phyloP scores from a whole-genome alignment of 2,888 invertebrate species.

The Synergus itoensis region DNA sequence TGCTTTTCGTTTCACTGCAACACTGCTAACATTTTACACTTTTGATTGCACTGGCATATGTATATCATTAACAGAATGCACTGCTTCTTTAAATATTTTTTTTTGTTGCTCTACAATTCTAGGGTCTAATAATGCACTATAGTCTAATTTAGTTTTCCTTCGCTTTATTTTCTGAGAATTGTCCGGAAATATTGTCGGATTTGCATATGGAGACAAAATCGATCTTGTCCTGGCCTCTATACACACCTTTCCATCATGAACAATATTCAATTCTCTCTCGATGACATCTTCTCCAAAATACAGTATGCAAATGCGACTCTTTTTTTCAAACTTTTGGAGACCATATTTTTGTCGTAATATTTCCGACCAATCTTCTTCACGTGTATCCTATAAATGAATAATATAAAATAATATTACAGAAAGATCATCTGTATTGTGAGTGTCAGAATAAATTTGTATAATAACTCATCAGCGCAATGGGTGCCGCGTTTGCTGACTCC shows the following conservation, averaged over 20 bases:
- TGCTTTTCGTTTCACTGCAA: not conserved
- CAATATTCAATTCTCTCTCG: not conserved
- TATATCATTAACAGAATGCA: not conserved
- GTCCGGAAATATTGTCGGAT: constrained; percentile 5
- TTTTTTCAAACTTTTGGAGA: too few relatives aligned
- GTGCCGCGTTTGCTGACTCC: too few relatives aligned
- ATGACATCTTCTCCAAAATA: too few relatives aligned
- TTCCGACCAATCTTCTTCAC: too few relatives aligned
- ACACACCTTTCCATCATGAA: not conserved
- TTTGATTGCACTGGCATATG: not conserved
- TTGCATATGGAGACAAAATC: not conserved
- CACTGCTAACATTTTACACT: not conserved
- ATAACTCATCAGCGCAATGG: too few relatives aligned
- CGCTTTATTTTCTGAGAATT: not conserved
- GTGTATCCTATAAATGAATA: too few relatives aligned
- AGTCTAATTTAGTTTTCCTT: not conserved
- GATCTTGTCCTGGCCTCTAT: not conserved
- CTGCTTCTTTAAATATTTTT: not conserved
- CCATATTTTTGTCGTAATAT: too few relatives aligned
- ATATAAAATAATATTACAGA: too few relatives aligned
- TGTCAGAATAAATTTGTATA: too few relatives aligned
- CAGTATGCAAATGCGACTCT: too few relatives aligned
- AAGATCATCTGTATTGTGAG: too few relatives aligned
- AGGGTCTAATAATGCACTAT: not conserved
- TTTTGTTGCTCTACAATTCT: not conserved